Percentiles rank a stretch among this genome's conserved stretches.
These are phyloP conservation scores for Cyaniris semiargus DNA, from an alignment of 2,888 invertebrate species.

Conservation along the genomic window DNA sequence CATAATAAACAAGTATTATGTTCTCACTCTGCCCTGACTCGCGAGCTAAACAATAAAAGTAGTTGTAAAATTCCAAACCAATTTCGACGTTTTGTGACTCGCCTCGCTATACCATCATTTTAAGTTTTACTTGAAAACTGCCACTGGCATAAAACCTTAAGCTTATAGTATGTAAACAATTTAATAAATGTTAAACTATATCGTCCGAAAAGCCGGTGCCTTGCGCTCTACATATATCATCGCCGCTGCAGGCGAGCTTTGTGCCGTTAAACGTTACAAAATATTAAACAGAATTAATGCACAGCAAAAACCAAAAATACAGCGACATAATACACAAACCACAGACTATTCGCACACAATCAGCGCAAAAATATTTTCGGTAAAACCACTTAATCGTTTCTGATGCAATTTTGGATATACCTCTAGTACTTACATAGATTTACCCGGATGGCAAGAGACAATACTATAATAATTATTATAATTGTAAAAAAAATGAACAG, in stretches of 20 bases:
- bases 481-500: too few species aligned
- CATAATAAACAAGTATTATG: too few species aligned
- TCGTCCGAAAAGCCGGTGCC: neutral
- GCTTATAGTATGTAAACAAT: neutral
- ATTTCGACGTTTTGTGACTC: too few species aligned
- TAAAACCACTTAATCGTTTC: neutral
- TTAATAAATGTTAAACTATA: neutral
- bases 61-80: too few species aligned
- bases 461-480: too few species aligned
- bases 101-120: too few species aligned
- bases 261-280: neutral
- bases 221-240: neutral
- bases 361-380: neutral
- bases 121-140: neutral
- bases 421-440: too few species aligned
- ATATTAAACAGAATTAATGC: neutral
- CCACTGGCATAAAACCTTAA: neutral
- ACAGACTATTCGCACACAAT: neutral
- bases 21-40: too few species aligned
- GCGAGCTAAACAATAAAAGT: too few species aligned
- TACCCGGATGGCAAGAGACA: too few species aligned
- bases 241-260: neutral
- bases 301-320: neutral
- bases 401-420: too few species aligned
- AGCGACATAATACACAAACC: neutral